Evolutionary conservation across 2,797 vertebrate species (phyloP), one percentile per base, ranked within the genome.

Genomic region (Aselliscus stoliczkanus): DNA sequence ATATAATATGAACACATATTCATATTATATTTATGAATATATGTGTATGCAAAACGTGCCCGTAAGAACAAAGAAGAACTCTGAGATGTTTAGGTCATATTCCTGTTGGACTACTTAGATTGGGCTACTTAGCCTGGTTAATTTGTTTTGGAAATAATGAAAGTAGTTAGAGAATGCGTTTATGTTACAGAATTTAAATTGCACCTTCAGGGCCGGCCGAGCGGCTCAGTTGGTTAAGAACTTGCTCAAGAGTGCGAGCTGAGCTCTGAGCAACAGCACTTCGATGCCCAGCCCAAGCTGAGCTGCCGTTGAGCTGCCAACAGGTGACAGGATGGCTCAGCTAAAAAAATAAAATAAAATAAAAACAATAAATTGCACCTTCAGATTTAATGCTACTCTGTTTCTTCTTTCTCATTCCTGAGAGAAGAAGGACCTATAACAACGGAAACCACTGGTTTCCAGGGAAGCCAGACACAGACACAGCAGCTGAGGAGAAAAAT

Each of bases 391-490:
- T 58, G 29, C n/a, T 72, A 60, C 65, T 92, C 79, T 72, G 21
- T 42, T 65, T 92, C 44, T 81, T 93, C 27, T 85, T 73, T 60
- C 54, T 88, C 75, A 81, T 77, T 76, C n/a, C n/a, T 69, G 52
- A 88, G 21, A 94, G 23, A 80, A 47, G 34, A 62, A 39, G 39
- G 17, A 72, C 44, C 72, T 56, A 42, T 6, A 44, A 47, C 67
- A 93, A 88, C 11, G 15, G 58, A 87, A 97, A 69, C 60, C 79
- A 60, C 9, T 79, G 62, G 52, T 95, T 92, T 81, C 42, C 29
- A 58, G 77, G n/a, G 23, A 90, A 92, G 81, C 90, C 62, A 69
- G 81, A 84, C 86, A 88, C 20, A 90, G 62, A 86, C 23, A 39
- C 7, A 92, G 85, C 47, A 85, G 34, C 39, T 83, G 58, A 25